Evolutionary conservation across 2,113 vertebrate species (phyloP).

Genomic region (Gambusia holbrooki): DNA sequence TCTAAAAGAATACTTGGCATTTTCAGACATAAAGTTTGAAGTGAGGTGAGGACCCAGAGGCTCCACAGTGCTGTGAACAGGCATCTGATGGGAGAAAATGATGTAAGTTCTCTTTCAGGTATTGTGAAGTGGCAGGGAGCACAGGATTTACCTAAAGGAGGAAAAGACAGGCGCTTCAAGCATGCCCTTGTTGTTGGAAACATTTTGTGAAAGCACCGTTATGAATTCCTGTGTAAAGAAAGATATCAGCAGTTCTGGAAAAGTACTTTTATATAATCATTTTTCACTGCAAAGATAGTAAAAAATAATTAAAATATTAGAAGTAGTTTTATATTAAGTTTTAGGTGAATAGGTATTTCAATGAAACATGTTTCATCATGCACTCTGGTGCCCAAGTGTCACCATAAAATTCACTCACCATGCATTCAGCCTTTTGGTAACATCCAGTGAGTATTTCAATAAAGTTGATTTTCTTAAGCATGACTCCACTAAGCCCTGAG

Average conservation of each 20-base stretch:
- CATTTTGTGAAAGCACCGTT: background rate
- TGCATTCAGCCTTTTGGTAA: background rate
- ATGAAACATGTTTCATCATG: background rate
- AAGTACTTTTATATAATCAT: too few species aligned
- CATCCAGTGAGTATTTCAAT: conserved; percentile 17
- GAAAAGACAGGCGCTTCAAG: background rate
- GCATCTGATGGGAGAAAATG: background rate
- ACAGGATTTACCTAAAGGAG: background rate
- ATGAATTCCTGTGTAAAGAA: background rate
- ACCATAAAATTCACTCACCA: background rate
- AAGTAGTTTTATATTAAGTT: background rate
- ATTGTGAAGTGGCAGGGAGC: background rate
- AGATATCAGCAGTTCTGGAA: background rate
- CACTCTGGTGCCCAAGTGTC: background rate
- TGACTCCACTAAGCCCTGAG: conserved; percentile 33
- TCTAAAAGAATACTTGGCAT: background rate
- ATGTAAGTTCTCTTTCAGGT: background rate
- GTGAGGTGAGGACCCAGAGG: background rate
- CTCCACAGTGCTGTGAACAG: background rate
- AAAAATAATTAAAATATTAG: background rate
- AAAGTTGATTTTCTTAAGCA: conserved; percentile 30
- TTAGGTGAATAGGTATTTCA: too few species aligned
- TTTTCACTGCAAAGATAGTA: too few species aligned
- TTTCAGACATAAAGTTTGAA: background rate
- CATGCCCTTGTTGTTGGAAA: background rate